Evolutionary conservation across 2,113 vertebrate species (phyloP), one percentile per base, ranked within the genome.

Genomic region (Campylomormyrus numenius): DNA sequence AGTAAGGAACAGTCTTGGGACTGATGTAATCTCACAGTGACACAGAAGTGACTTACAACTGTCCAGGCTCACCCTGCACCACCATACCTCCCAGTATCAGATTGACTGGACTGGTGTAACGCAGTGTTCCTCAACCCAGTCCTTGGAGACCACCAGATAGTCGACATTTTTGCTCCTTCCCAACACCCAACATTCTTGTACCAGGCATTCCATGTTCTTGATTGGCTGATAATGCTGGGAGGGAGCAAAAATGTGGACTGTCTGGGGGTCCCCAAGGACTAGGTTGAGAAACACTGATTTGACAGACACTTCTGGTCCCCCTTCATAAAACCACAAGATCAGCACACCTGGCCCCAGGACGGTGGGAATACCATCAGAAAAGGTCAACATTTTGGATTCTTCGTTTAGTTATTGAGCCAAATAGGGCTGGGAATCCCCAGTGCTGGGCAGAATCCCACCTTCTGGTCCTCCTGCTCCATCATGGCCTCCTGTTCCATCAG

Each of bases 401-500:
- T 74, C 10, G 1, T 74, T 13, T 74, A 35, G 66, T 13, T 17
- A 39, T 39, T 39, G 31, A 39, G 70, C 31, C 10, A 77, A 66
- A 66, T 13, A 70, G n/a, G 10, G n/a, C 62, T 31, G 62, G 62
- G 2, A 39, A 77, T 19, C 74, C 74, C 6, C 74, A 42, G 7
- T 15, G 74, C 13, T 39, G 74, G 35, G 74, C 21, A 24, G 83
- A 62, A 62, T 9, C 52, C 45, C 93, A 97, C 97, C 96, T 97
- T 97, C 91, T 97, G 96, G 91, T 96, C 96, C 93, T 97, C 96
- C 10, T 98, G 96, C 46, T 98, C 96, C 96, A 98, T 96, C 93
- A 98, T 80, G 0, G 98, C 98, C 92, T 99, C 98, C 17, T 98
- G 98, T 91, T 99, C 98, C 93, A 98, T 93, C 0, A 97, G 96